Evolutionary conservation across 1,140 invertebrate species (phyloP).

Genomic region (Armadillidium nasatum): DNA sequence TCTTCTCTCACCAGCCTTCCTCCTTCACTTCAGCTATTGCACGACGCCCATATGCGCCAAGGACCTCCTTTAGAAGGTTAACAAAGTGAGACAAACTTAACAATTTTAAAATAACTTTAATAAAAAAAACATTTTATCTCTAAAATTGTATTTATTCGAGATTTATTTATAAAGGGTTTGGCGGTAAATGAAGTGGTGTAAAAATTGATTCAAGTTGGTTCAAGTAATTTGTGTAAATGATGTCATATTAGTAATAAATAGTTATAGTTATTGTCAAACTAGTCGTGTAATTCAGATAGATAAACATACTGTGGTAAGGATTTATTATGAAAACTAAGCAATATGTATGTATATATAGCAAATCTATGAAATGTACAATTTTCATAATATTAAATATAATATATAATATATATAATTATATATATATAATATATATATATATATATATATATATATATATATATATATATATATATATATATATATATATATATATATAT

Average conservation of each 20-base stretch:
- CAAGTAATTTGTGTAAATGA: neutral
- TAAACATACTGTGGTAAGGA: neutral
- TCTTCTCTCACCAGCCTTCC: slow-evolving; percentile 31
- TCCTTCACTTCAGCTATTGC: slow-evolving; percentile 40
- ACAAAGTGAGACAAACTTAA: neutral
- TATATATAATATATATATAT: neutral
- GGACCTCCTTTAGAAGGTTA: slow-evolving; percentile 43
- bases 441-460: neutral
- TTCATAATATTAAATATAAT: too few relatives aligned
- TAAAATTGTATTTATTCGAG: neutral
- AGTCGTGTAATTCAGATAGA: slow-evolving; percentile 5
- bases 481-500: neutral
- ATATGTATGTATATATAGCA: slow-evolving; percentile 11
- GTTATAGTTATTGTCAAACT: slow-evolving; percentile 1
- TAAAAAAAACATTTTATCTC: neutral
- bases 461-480: neutral
- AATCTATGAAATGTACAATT: slow-evolving; percentile 9
- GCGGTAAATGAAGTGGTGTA: neutral
- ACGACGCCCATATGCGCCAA: slow-evolving; percentile 41
- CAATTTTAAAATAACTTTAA: neutral
- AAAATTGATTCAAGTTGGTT: neutral
- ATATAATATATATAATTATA: neutral
- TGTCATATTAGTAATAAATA: neutral
- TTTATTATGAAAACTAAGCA: neutral
- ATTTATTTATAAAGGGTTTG: neutral